These are phyloP conservation scores for Parnassius smintheus DNA, from an alignment of 2,888 invertebrate genomes.

Conservation along the genomic window DNA sequence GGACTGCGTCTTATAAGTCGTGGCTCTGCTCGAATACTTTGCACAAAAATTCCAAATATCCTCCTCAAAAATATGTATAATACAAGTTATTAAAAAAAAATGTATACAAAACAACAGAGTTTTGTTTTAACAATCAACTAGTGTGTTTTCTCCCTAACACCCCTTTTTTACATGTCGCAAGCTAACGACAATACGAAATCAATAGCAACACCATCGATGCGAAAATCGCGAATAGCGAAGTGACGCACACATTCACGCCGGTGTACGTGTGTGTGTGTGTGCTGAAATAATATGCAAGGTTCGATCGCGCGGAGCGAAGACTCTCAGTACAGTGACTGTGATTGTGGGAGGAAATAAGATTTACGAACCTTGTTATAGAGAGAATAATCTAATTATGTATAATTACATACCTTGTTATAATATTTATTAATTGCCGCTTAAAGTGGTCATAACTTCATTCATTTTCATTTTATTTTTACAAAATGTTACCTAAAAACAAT, in stretches of 20 bases:
- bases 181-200: constrained; percentile 81
- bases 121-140: constrained; percentile 30
- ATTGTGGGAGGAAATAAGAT: constrained; percentile 72
- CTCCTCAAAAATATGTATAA: no score
- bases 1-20: no score
- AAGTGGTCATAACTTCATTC: no score
- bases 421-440: no score
- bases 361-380: neutral
- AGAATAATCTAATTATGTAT: no score
- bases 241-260: constrained; percentile 47
- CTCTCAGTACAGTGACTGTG: constrained; percentile 61
- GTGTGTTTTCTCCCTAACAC: constrained; percentile 60
- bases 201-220: constrained; percentile 81
- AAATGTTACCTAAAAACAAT: no score
- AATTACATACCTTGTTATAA: no score
- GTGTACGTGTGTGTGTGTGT: constrained; percentile 41
- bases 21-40: no score
- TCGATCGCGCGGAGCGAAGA: constrained; percentile 66
- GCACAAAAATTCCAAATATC: no score
- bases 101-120: constrained; percentile 9
- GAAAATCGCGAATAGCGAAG: constrained; percentile 75
- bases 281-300: constrained; percentile 75
- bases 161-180: constrained; percentile 78
- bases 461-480: no score
- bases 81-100: no score